Conservation (phyloP, 1,140 invertebrate species). For the Drosophila nebulosa region DNA sequence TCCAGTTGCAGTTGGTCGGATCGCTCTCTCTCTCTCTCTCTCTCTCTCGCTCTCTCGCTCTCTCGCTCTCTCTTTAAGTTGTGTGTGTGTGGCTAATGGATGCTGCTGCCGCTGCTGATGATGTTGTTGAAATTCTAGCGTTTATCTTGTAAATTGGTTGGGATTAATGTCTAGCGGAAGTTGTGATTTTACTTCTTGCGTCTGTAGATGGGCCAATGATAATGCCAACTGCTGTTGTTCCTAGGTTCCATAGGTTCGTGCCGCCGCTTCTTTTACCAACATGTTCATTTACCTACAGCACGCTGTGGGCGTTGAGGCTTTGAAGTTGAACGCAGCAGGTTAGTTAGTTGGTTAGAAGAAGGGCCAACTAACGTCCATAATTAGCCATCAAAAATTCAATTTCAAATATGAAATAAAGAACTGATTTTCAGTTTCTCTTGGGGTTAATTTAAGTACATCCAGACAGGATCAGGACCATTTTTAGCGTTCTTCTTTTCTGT, state of each 20-base stretch:
- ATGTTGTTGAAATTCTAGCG: slow-evolving; percentile 76
- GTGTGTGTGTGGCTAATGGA: slow-evolving; percentile 69
- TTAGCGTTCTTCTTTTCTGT: no score
- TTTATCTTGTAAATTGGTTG: slow-evolving; percentile 77
- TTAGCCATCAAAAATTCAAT: background rate
- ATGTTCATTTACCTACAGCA: slow-evolving; percentile 74
- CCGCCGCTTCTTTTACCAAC: slow-evolving; percentile 25
- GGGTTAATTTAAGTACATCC: no score
- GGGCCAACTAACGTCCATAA: background rate
- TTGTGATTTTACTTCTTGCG: slow-evolving; percentile 57
- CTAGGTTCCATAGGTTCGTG: no score
- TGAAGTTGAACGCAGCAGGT: slow-evolving; percentile 41
- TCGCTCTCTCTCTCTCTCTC: background rate
- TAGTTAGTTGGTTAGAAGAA: background rate
- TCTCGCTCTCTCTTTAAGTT: no score
- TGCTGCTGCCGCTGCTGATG: slow-evolving; percentile 48
- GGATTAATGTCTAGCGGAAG: slow-evolving; percentile 77
- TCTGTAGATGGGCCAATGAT: slow-evolving; percentile 51
- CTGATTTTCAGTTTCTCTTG: no score
- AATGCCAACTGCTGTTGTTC: slow-evolving; percentile 39
- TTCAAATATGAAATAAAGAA: no score
- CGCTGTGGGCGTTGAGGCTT: slow-evolving; percentile 50
- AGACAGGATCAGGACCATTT: no score
- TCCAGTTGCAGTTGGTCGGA: slow-evolving; percentile 2
- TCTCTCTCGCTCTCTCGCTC: background rate